A percentile compares a stretch with the other conserved stretches of the same genome.
phyloP scores from a whole-genome alignment of 2,888 invertebrate species.

The Metallyticus violacea region DNA sequence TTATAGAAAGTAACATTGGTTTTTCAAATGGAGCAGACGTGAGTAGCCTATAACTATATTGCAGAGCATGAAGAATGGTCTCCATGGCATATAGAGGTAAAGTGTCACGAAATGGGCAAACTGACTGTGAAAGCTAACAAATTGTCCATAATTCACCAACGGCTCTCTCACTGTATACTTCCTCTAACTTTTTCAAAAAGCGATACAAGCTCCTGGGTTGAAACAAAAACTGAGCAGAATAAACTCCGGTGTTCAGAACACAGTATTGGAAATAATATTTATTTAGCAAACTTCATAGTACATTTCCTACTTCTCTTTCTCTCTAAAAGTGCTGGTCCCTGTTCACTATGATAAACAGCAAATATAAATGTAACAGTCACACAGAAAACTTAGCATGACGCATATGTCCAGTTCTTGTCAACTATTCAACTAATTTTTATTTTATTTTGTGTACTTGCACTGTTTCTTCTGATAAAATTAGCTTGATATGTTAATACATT shows the following conservation, averaged over 20 bases:
- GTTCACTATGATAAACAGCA: neutral
- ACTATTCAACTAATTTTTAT: no score
- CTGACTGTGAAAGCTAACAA: neutral
- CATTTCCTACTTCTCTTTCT: neutral
- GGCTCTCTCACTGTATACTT: neutral
- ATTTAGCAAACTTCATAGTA: neutral
- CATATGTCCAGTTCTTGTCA: no score
- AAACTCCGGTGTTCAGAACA: neutral
- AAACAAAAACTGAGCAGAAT: neutral
- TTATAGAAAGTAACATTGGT: neutral
- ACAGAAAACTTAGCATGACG: neutral
- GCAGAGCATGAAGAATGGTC: neutral
- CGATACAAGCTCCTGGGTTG: neutral
- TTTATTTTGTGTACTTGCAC: no score
- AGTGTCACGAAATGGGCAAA: neutral
- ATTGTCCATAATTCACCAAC: neutral
- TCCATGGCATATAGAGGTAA: neutral
- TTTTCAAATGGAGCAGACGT: neutral
- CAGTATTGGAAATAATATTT: neutral
- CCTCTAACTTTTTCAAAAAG: neutral
- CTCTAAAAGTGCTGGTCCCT: neutral
- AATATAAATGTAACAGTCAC: neutral
- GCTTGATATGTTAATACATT: no score
- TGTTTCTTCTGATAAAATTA: no score
- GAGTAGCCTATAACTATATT: neutral